These are phyloP conservation scores for Camelus bactrianus DNA, from an alignment of 2,113 vertebrate genomes.

Conservation along the genomic window DNA sequence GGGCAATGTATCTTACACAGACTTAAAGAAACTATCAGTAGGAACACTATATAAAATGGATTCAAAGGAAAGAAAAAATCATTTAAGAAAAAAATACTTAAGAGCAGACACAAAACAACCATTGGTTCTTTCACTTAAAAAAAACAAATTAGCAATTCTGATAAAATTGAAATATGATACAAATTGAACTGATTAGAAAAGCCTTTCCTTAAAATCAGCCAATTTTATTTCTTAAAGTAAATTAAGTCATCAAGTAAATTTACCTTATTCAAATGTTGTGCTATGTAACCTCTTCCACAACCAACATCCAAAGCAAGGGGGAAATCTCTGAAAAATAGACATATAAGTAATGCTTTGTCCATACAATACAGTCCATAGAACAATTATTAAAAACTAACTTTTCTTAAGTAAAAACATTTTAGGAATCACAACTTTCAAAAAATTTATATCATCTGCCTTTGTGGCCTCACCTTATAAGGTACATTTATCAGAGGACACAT, in stretches of 20 bases:
- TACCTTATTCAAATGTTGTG: conserved; percentile 94
- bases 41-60: neutral
- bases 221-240: conserved; percentile 48
- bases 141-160: neutral
- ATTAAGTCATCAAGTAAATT: conserved; percentile 34
- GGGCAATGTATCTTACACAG: neutral
- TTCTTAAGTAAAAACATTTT: neutral
- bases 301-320: conserved; percentile 95
- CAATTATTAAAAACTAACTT: conserved; percentile 43
- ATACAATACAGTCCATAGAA: neutral
- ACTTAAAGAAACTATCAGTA: conserved; percentile 27
- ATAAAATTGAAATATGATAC: conserved; percentile 31
- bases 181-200: conserved; percentile 13
- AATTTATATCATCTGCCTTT: neutral
- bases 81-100: conserved; percentile 38
- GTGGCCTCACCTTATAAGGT: neutral
- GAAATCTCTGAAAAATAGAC: conserved; percentile 90
- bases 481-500: neutral
- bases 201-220: conserved; percentile 38
- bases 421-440: conserved; percentile 37
- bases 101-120: neutral
- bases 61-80: neutral
- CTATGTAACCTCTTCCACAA: conserved; percentile 94
- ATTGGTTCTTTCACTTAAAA: neutral
- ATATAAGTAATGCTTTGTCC: conserved; percentile 15